A percentile compares a stretch with the other conserved stretches of the same genome.
phyloP scores from a whole-genome alignment of 2,888 invertebrate species.

The Meloe dianella region DNA sequence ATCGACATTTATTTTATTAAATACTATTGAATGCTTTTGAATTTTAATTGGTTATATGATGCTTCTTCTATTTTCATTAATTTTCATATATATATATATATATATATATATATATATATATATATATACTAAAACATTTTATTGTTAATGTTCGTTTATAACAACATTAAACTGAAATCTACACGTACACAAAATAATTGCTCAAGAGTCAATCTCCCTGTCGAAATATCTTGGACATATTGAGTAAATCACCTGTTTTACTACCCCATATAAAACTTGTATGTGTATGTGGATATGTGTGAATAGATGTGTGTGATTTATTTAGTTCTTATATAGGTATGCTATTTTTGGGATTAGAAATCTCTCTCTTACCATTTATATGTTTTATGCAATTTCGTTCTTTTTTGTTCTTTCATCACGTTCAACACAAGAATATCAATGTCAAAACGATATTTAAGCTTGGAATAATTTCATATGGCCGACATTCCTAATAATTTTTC shows the following conservation, averaged over 20 bases:
- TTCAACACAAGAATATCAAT: neutral
- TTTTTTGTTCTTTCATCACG: neutral
- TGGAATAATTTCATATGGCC: constrained; percentile 18
- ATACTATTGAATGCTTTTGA: constrained; percentile 37
- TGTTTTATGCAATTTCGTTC: neutral
- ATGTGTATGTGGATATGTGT: neutral
- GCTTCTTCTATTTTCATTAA: constrained; percentile 34
- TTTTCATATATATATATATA: no score
- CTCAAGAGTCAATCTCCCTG: constrained; percentile 39
- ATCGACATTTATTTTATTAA: no score
- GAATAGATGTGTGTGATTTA: neutral
- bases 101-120: no score
- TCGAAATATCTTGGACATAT: constrained; percentile 47
- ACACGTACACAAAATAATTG: constrained; percentile 43
- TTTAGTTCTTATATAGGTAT: neutral
- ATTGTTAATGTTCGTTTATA: constrained; percentile 10
- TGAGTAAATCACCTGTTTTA: constrained; percentile 53
- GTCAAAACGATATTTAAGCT: constrained; percentile 2
- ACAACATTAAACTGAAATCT: neutral
- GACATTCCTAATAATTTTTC: constrained; percentile 36
- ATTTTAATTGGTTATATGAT: constrained; percentile 41
- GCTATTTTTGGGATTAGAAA: neutral
- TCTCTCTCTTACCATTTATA: neutral
- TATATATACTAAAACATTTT: constrained; percentile 20
- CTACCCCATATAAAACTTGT: constrained; percentile 46